These are phyloP conservation scores for Catostomus latipinnis DNA, from an alignment of 2,797 vertebrate species.

Conservation along the genomic window DNA sequence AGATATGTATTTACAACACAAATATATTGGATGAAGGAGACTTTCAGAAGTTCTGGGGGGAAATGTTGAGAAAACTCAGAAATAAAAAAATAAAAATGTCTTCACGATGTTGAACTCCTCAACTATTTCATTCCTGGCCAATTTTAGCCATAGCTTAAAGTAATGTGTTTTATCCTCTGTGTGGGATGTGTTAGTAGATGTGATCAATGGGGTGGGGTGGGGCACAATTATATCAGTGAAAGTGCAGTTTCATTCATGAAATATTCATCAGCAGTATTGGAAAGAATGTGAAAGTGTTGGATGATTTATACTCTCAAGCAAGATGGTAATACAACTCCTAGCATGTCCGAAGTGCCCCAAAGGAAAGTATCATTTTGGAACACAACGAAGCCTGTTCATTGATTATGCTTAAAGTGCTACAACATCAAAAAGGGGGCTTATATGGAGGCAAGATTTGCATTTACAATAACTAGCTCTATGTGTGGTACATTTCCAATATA, in stretches of 20 bases:
- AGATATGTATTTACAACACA: too few relatives aligned
- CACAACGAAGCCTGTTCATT: slow-evolving; percentile 58
- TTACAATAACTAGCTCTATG: slow-evolving; percentile 14
- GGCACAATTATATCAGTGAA: slow-evolving; percentile 66
- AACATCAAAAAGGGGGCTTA: slow-evolving; percentile 35
- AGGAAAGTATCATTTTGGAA: slow-evolving; percentile 47
- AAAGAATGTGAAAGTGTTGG: slow-evolving; percentile 67
- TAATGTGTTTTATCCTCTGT: slow-evolving; percentile 21
- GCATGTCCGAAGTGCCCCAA: slow-evolving; percentile 64
- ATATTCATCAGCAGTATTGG: slow-evolving; percentile 71
- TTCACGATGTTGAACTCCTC: too few relatives aligned
- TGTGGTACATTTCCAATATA: slow-evolving; percentile 22
- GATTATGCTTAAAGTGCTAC: slow-evolving; percentile 38
- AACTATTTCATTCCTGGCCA: background rate
- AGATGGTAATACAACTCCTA: slow-evolving; percentile 67
- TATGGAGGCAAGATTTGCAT: slow-evolving; percentile 34
- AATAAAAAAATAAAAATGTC: too few relatives aligned
- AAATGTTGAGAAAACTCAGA: too few relatives aligned
- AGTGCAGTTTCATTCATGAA: slow-evolving; percentile 75
- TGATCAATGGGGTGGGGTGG: slow-evolving; percentile 60
- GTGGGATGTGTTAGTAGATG: slow-evolving; percentile 61
- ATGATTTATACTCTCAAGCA: slow-evolving; percentile 72
- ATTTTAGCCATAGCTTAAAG: slow-evolving; percentile 14
- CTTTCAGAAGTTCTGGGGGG: too few relatives aligned
- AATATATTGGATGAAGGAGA: too few relatives aligned